Base-by-base conservation (phyloP, 2,113 vertebrate species). In the Rhinogobius similis region DNA sequence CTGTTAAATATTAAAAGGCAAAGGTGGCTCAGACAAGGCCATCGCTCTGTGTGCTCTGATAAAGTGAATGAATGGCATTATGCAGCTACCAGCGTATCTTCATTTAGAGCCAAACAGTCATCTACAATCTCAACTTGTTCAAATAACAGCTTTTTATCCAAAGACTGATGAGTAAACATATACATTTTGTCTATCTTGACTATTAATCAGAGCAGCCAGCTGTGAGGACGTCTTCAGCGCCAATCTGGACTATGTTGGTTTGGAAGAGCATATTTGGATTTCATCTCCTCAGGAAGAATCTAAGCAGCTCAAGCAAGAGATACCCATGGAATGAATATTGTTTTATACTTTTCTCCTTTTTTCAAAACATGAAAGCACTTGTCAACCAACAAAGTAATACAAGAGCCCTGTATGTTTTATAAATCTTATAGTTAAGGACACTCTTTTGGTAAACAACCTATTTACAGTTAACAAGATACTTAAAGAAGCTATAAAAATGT, bases 191-290 rank as follows among this genome's bases (percentile, higher is more conserved):
- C 88, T 92, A 92, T 93, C 92, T 91, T 89, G 85, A 82, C 89
- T 88, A 92, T 93, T 92, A 93, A 92, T 93, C 91, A 88, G 91
- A 77, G 79, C 91, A 91, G 78, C 85, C 90, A 89, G 81, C 91
- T 91, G 91, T 92, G 90, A 87, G 83, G 72, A 65, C 16, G 72
- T 83, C 82, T 75, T 78, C 80, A 81, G 72, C 76, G 67, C 72
- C 76, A 86, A 91, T 91, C 90, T 90, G 75, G 76, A 63, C 77
- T 61, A 76, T 21, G 56, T 63, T 70, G 73, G 65, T 85, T 72
- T 88, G 77, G 75, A 68, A 66, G 61, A 32, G 39, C 68, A 27
- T 91, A 88, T 92, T 92, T 90, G 89, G 86, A 87, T 90, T 92
- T 89, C 88, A 92, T 90, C 59, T 63, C 67, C 74, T 53, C 20